Percentiles rank a stretch among this genome's conserved stretches.
Evolutionary conservation across 1,140 invertebrate species (phyloP).

Genomic region (Monomorium pharaonis): DNA sequence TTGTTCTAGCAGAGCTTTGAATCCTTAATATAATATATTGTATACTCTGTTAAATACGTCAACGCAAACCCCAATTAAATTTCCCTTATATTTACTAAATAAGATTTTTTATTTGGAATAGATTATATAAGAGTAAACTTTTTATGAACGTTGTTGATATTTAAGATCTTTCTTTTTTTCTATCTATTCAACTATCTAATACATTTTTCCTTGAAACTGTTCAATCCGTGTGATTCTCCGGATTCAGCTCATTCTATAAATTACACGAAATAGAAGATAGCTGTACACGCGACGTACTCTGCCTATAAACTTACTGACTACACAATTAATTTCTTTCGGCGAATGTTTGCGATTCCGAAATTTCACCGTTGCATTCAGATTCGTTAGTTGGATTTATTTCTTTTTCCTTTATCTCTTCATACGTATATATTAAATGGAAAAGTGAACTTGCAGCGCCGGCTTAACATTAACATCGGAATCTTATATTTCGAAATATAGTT

Average conservation of each 20-base stretch:
- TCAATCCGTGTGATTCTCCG: background rate
- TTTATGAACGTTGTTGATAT: background rate
- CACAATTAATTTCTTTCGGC: conserved; percentile 55
- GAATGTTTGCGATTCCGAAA: conserved; percentile 56
- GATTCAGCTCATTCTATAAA: conserved; percentile 57
- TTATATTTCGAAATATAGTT: conserved; percentile 82
- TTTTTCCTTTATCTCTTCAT: background rate
- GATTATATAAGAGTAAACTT: background rate
- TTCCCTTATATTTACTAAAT: conserved; percentile 1
- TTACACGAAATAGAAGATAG: conserved; percentile 44
- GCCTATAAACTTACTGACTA: conserved; percentile 53
- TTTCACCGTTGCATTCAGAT: background rate
- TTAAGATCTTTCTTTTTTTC: background rate
- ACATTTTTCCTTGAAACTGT: conserved; percentile 30
- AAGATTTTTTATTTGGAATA: background rate
- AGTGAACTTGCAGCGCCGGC: conserved; percentile 15
- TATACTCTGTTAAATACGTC: background rate
- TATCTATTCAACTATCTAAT: background rate
- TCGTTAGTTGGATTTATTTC: background rate
- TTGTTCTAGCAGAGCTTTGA: conserved; percentile 32
- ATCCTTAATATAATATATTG: background rate
- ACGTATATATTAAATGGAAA: conserved; percentile 7
- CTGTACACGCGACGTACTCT: conserved; percentile 49
- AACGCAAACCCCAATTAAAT: conserved; percentile 1
- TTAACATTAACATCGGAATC: conserved; percentile 60